Conservation (phyloP, 92 coral and sea anemone genomes). For the Umimayanthus chanpuru region DNA sequence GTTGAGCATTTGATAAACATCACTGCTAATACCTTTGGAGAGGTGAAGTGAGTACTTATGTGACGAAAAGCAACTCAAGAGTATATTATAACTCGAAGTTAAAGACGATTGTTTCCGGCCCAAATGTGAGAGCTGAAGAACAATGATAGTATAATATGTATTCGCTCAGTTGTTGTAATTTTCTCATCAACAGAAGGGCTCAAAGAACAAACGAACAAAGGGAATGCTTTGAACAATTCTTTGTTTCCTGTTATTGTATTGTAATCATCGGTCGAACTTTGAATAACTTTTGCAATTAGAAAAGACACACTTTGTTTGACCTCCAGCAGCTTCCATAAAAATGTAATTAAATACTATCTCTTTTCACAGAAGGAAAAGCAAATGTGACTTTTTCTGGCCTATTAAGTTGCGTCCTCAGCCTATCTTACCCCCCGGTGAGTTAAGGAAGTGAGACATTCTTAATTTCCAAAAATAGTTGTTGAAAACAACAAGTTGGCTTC, state of each 20-base stretch:
- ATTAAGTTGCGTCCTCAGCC: neutral
- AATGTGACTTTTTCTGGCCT: slow-evolving; percentile 2
- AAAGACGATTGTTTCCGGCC: slow-evolving; percentile 20
- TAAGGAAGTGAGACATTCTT: neutral
- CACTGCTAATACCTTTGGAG: slow-evolving; percentile 34
- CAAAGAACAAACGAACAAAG: slow-evolving; percentile 2
- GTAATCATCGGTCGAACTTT: slow-evolving; percentile 16
- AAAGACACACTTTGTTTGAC: slow-evolving; percentile 13
- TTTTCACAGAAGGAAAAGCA: slow-evolving; percentile 14
- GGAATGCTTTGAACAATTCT: neutral
- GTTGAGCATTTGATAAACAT: slow-evolving; percentile 33
- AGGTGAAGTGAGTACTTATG: slow-evolving; percentile 37
- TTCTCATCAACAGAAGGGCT: slow-evolving; percentile 32
- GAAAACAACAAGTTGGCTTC: no score
- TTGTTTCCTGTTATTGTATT: slow-evolving; percentile 31
- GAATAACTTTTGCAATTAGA: slow-evolving; percentile 44
- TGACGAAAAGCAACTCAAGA: slow-evolving; percentile 41
- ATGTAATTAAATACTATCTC: slow-evolving; percentile 25
- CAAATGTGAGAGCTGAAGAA: neutral
- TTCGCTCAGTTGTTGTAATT: neutral
- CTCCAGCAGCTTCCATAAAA: slow-evolving; percentile 45
- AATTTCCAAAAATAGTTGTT: no score
- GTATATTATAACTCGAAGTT: slow-evolving; percentile 1
- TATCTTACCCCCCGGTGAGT: slow-evolving; percentile 15
- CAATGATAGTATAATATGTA: neutral